A percentile compares a stretch with the other conserved stretches of the same genome.
phyloP scores from a whole-genome alignment of 2,888 invertebrate species.

The Tridacna crocea region DNA sequence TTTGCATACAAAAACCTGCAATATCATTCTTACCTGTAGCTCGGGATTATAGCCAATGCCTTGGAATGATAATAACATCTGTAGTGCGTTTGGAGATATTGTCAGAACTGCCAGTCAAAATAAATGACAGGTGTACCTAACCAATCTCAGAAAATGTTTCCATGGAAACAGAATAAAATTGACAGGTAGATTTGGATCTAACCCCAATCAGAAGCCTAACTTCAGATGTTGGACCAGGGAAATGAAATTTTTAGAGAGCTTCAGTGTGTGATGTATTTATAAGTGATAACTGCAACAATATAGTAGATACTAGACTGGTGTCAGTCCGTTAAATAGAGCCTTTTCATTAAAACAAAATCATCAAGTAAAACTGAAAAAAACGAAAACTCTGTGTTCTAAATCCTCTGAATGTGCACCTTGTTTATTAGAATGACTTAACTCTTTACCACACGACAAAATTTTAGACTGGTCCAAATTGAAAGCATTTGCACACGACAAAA shows the following conservation, averaged over 20 bases:
- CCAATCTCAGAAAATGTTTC: constrained; percentile 42
- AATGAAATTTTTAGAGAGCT: constrained; percentile 1
- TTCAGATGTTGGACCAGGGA: background rate
- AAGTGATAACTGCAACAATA: constrained; percentile 31
- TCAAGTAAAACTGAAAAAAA: too few relatives aligned
- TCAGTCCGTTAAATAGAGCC: too few relatives aligned
- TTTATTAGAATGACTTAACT: too few relatives aligned
- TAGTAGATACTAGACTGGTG: constrained; percentile 24
- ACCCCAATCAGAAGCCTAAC: background rate
- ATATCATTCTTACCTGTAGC: too few relatives aligned
- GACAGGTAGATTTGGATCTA: background rate
- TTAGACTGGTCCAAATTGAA: too few relatives aligned
- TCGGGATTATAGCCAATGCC: background rate
- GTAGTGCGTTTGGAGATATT: constrained; percentile 32
- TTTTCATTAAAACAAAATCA: too few relatives aligned
- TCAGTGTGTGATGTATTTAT: constrained; percentile 23
- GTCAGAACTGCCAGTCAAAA: constrained; percentile 54
- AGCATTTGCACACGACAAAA: too few relatives aligned
- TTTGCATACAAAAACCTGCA: too few relatives aligned
- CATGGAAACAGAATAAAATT: constrained; percentile 42
- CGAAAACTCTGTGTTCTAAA: too few relatives aligned
- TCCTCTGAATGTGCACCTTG: too few relatives aligned
- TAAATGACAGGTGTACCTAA: constrained; percentile 41
- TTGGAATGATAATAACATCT: constrained; percentile 48
- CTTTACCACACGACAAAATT: too few relatives aligned